Base-by-base conservation (phyloP, 2,888 invertebrate species). In the Agriotes lineatus region DNA sequence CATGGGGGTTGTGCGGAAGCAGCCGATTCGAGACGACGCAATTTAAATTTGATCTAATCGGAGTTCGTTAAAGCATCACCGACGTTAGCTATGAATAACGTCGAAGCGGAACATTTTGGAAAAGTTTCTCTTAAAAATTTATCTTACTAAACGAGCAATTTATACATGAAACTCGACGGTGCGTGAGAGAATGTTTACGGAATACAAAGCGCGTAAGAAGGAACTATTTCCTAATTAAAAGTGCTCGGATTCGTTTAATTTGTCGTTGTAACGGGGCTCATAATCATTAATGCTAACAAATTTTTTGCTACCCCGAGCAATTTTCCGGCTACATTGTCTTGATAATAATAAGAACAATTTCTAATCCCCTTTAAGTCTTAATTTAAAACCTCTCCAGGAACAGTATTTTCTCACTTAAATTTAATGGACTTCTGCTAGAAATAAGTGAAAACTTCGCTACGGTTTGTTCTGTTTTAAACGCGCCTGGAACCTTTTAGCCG, bases 401-500 rank as follows among this genome's bases (percentile, higher is more conserved):
- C 44, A 30, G 10, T 30, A 59, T 44, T 45, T 59, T 59, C 30
- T 33, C 33, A 45, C 39, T 59, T 45, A 59, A 45, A 30, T 59
- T 45, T 59, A 59, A 59, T 59, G 30, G 42, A 45, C 16, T 44
- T 44, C 7, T 45, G 16, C 33, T 30, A 45, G 33, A 45, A 30
- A 59, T 45, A 59, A 59, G 25, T 45, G 59, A 18, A 59, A 59
- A 59, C 33, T 59, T 59, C 12, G 39, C 22, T 45, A 19, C 25
- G 20, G 48, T 12, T 48, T 42, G 9, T 45, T 45, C 18, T 6
- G 1, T 18, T 18, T 44, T 14, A 59, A 45, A 30, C 30, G 12
- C 39, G 37, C 39, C 18, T 59, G 3, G 42, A 39, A 59, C 14
- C 45, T 59, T 30, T 59, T 45, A 59, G 45, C 45, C 2, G 10